phyloP scores from a whole-genome alignment of 2,113 vertebrate genomes.

The Xiphias gladius region DNA sequence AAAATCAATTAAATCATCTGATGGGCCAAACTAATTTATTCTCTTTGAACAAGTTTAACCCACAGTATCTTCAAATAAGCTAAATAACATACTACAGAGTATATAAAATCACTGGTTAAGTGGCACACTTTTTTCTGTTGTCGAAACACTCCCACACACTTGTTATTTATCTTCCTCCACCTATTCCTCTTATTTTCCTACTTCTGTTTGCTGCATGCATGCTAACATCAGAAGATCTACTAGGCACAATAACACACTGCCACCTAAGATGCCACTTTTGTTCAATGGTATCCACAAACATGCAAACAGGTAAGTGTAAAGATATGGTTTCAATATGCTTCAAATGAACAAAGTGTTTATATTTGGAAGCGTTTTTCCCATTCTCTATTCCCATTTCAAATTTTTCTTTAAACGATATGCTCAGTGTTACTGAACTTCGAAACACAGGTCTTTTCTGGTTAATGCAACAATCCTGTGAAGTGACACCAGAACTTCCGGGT shows the following conservation, averaged over 20 bases:
- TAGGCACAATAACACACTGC: conserved; percentile 89
- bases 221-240: conserved; percentile 84
- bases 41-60: background rate
- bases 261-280: conserved; percentile 91
- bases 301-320: conserved; percentile 87
- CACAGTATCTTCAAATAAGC: background rate
- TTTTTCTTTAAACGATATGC: background rate
- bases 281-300: conserved; percentile 86
- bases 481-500: too few species aligned
- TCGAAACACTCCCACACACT: conserved; percentile 18
- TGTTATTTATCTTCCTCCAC: conserved; percentile 35
- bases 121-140: conserved; percentile 29
- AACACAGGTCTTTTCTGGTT: too few species aligned
- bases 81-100: background rate
- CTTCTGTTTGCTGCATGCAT: conserved; percentile 71
- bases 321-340: conserved; percentile 30
- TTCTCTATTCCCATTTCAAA: too few species aligned
- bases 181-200: conserved; percentile 38
- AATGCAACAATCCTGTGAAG: too few species aligned
- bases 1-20: background rate
- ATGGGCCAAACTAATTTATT: background rate
- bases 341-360: conserved; percentile 29
- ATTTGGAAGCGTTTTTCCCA: background rate
- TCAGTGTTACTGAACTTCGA: too few species aligned
- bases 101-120: conserved; percentile 65